A percentile compares a stretch with the other conserved stretches of the same genome.
These are phyloP conservation scores for Noctua fimbriata DNA, from an alignment of 2,888 invertebrate species.

Conservation along the genomic window DNA sequence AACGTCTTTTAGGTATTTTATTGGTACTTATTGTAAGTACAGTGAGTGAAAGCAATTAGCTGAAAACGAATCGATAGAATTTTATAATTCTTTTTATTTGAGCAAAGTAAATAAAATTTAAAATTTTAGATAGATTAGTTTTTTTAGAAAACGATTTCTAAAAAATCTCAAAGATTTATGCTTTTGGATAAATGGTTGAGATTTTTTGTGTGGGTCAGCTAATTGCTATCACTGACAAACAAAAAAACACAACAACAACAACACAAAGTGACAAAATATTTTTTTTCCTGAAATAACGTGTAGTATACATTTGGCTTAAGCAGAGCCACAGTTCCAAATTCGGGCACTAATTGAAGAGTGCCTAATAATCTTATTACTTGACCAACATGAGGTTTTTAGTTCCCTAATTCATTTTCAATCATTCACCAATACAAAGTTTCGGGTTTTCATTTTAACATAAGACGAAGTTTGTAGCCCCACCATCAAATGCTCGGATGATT, in stretches of 20 bases:
- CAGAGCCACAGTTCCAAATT: conserved; percentile 4
- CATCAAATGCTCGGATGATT: neutral
- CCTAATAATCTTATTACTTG: neutral
- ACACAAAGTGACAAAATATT: neutral
- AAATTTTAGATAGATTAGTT: too few species aligned
- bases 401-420: neutral
- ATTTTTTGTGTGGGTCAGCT: too few species aligned
- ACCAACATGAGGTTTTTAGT: neutral
- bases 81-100: too few species aligned
- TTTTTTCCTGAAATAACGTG: neutral
- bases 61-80: too few species aligned
- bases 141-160: too few species aligned
- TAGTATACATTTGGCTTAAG: neutral
- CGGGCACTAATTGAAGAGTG: neutral
- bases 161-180: too few species aligned
- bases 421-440: neutral
- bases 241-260: too few species aligned
- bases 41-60: too few species aligned
- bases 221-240: too few species aligned
- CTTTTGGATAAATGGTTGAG: too few species aligned
- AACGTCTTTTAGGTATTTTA: neutral
- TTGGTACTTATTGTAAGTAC: neutral
- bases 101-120: too few species aligned
- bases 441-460: neutral
- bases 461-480: neutral